Percentiles rank a stretch among this genome's conserved stretches.
Evolutionary conservation across 2,113 vertebrate species (phyloP).

Genomic region (Caloenas nicobarica): DNA sequence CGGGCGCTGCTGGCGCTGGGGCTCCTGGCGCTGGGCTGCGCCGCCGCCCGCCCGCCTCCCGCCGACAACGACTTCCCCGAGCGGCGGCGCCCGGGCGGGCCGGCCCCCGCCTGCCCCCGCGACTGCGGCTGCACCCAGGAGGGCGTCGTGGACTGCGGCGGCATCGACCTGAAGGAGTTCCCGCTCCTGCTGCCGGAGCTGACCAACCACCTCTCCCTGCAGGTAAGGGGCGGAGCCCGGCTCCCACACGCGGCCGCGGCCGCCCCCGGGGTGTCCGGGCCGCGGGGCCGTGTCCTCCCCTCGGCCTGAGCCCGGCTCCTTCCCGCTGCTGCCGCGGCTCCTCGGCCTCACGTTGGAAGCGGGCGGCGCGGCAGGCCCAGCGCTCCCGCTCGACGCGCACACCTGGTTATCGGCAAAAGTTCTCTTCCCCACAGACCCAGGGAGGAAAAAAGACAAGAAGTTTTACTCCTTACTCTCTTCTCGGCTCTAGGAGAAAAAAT

Average conservation of each 20-base stretch:
- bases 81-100: neutral
- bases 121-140: constrained; percentile 88
- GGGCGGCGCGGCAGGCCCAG: neutral
- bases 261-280: neutral
- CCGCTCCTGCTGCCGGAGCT: constrained; percentile 80
- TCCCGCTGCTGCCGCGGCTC: neutral
- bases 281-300: too few species aligned
- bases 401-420: fast-evolving
- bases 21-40: constrained; percentile 70
- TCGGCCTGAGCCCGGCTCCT: neutral
- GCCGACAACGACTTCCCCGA: constrained; percentile 58
- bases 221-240: constrained; percentile 74
- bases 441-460: fast-evolving
- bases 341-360: neutral
- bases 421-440: too few species aligned
- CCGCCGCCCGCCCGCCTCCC: constrained; percentile 57
- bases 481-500: neutral
- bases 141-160: constrained; percentile 89
- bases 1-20: constrained; percentile 67
- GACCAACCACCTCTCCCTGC: constrained; percentile 89
- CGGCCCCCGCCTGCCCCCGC: constrained; percentile 76
- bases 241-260: neutral
- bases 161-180: constrained; percentile 90
- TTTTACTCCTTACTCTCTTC: neutral
- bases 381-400: fast-evolving